Evolutionary conservation across 1,140 invertebrate species (phyloP).

Genomic region (Euborellia annulipes): DNA sequence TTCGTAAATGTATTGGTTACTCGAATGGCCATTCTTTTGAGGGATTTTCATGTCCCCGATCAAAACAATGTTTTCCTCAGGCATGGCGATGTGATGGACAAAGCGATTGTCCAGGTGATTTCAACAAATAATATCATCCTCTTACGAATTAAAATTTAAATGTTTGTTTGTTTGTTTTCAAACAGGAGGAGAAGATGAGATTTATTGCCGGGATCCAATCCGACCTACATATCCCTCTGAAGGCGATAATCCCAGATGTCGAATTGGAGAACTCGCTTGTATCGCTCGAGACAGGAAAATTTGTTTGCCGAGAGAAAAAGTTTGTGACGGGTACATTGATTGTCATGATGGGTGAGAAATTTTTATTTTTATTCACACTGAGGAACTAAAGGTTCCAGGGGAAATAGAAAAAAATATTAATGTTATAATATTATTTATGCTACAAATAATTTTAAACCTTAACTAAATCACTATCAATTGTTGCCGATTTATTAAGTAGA

Average conservation of each 20-base stretch:
- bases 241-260: not conserved
- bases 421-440: no score
- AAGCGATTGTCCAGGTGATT: constrained; percentile 16
- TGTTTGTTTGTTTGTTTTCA: not conserved
- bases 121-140: not conserved
- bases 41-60: constrained; percentile 16
- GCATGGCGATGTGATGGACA: constrained; percentile 18
- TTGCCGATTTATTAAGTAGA: no score
- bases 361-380: no score
- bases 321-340: constrained; percentile 2
- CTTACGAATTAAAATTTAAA: not conserved
- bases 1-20: no score
- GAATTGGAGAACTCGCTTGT: not conserved
- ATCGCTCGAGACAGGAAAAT: not conserved
- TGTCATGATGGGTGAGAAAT: constrained; percentile 6
- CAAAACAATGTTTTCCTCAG: constrained; percentile 12
- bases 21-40: not conserved
- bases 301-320: constrained; percentile 7
- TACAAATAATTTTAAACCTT: no score
- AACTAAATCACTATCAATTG: no score
- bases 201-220: constrained; percentile 2
- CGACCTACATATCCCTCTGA: constrained; percentile 5
- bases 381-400: no score
- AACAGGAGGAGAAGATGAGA: constrained; percentile 12
- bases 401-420: no score